phyloP scores from a whole-genome alignment of 2,888 invertebrate species.

The Agrotis puta region DNA sequence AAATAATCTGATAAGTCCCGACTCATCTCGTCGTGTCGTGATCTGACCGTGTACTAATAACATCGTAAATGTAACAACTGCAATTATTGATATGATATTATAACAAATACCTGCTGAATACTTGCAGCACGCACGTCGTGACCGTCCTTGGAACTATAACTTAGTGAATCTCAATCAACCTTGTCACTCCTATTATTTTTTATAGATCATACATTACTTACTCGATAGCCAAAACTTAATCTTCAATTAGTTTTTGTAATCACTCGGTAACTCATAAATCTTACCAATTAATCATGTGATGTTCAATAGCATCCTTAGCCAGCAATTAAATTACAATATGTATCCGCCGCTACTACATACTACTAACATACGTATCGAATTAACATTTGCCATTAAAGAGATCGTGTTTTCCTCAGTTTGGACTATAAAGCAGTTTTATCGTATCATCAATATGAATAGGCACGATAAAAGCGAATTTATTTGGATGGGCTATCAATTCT shows the following conservation, averaged over 20 bases:
- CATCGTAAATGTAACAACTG: slow-evolving; percentile 61
- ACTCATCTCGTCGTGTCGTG: slow-evolving; percentile 53
- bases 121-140: slow-evolving; percentile 79
- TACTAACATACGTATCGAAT: slow-evolving; percentile 31
- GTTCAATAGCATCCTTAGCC: slow-evolving; percentile 34
- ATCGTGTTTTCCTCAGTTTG: slow-evolving; percentile 60
- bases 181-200: slow-evolving; percentile 75
- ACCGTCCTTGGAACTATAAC: slow-evolving; percentile 73
- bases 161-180: slow-evolving; percentile 72
- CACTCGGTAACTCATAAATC: slow-evolving; percentile 38
- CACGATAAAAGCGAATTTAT: slow-evolving; percentile 57
- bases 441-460: slow-evolving; percentile 49
- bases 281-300: slow-evolving; percentile 60
- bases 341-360: slow-evolving; percentile 33
- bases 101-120: slow-evolving; percentile 75
- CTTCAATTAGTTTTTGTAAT: slow-evolving; percentile 50
- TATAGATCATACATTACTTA: slow-evolving; percentile 64
- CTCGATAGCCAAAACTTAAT: slow-evolving; percentile 59
- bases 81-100: slow-evolving; percentile 53
- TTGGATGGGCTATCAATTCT: slow-evolving; percentile 50
- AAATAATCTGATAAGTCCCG: slow-evolving; percentile 56
- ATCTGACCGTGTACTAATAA: slow-evolving; percentile 47
- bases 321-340: slow-evolving; percentile 33
- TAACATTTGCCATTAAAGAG: slow-evolving; percentile 30
- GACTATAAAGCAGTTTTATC: slow-evolving; percentile 42